Conservation (phyloP, 2,888 invertebrate genomes). For the Heliothis peltigera region DNA sequence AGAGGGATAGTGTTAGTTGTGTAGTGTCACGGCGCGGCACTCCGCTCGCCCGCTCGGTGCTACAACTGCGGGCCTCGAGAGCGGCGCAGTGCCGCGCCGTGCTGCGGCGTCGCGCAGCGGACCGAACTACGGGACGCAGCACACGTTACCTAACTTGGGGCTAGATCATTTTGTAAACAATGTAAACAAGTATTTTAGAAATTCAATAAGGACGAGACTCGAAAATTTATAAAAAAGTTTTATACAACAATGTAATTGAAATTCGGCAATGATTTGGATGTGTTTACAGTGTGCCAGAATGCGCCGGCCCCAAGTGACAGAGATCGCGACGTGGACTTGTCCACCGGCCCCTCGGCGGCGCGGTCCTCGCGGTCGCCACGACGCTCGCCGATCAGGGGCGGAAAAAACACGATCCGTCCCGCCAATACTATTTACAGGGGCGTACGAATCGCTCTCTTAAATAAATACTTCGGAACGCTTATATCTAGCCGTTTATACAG, state of each 20-base stretch:
- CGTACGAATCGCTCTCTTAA: slow-evolving; percentile 82
- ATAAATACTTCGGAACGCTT: slow-evolving; percentile 89
- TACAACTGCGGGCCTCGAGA: no score
- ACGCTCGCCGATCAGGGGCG: slow-evolving; percentile 80
- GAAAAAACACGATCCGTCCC: slow-evolving; percentile 79
- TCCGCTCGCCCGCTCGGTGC: slow-evolving; percentile 30
- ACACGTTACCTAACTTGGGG: slow-evolving; percentile 76
- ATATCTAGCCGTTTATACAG: slow-evolving; percentile 88
- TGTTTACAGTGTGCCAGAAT: slow-evolving; percentile 43
- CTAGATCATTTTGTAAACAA: slow-evolving; percentile 42
- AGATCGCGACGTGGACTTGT: slow-evolving; percentile 86
- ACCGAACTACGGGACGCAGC: slow-evolving; percentile 74
- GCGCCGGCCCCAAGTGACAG: slow-evolving; percentile 64
- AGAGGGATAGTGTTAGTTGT: slow-evolving; percentile 80
- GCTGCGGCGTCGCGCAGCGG: slow-evolving; percentile 69
- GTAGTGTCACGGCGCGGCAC: slow-evolving; percentile 71
- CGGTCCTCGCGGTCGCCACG: slow-evolving; percentile 72
- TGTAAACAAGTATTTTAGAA: slow-evolving; percentile 33
- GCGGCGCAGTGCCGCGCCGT: slow-evolving; percentile 43
- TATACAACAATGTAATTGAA: slow-evolving; percentile 25
- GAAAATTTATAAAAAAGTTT: slow-evolving; percentile 36
- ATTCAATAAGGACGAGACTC: slow-evolving; percentile 21
- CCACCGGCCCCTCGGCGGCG: slow-evolving; percentile 81
- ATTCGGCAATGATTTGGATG: slow-evolving; percentile 9
- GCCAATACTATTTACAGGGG: slow-evolving; percentile 86